Conservation (phyloP, 1,140 invertebrate species). For the Bombus fervidus region DNA sequence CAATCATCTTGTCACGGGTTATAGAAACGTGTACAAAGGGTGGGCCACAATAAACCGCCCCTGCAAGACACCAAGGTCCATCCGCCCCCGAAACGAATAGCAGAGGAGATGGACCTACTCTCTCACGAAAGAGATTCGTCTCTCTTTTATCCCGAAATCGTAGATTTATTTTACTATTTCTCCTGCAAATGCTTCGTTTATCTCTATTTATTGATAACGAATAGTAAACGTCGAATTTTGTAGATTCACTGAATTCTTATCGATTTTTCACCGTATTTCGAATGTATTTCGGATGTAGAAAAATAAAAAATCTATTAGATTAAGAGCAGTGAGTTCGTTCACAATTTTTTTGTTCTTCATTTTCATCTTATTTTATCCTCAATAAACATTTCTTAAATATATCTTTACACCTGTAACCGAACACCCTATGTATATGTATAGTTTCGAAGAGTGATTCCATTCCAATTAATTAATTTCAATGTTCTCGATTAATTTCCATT, state of each 20-base stretch:
- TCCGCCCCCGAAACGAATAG: neutral
- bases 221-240: neutral
- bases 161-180: neutral
- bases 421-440: no score
- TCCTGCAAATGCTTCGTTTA: neutral
- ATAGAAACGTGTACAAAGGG: slow-evolving; percentile 78
- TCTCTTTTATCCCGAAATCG: neutral
- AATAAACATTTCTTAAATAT: no score
- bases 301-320: no score
- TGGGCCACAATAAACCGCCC: slow-evolving; percentile 80
- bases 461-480: no score
- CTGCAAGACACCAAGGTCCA: slow-evolving; percentile 69
- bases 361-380: no score
- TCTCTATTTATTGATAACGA: no score
- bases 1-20: slow-evolving; percentile 80
- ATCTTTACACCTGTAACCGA: no score
- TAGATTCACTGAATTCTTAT: neutral
- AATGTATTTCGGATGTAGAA: neutral
- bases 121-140: slow-evolving; percentile 29
- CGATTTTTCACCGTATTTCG: neutral
- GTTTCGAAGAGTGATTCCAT: no score
- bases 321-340: no score
- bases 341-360: no score
- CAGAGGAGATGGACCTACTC: slow-evolving; percentile 19
- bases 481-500: no score